A percentile compares a stretch with the other conserved stretches of the same genome.
Conservation (phyloP, 2,888 invertebrate genomes). For the Antitype chi region DNA sequence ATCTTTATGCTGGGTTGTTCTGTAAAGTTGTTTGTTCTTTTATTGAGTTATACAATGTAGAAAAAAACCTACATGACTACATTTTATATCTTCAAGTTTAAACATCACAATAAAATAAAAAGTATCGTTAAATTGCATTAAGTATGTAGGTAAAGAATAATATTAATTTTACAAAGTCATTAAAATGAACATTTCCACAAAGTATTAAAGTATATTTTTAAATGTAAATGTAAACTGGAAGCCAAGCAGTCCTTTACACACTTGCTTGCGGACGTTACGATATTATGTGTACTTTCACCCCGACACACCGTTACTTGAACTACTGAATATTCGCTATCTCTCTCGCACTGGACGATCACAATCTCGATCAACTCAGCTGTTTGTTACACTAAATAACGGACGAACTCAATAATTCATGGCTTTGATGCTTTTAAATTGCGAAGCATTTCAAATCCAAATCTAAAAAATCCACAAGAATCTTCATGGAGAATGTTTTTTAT, state of each 20-base stretch:
- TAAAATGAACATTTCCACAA: slow-evolving; percentile 17
- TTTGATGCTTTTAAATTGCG: slow-evolving; percentile 19
- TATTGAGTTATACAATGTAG: neutral
- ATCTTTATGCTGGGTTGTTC: slow-evolving; percentile 27
- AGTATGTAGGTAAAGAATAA: neutral
- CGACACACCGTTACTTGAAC: slow-evolving; percentile 82
- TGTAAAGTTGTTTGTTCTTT: neutral
- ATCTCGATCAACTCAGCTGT: slow-evolving; percentile 78
- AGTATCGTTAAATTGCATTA: slow-evolving; percentile 2
- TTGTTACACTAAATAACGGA: slow-evolving; percentile 70
- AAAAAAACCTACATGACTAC: neutral
- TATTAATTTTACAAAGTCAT: slow-evolving; percentile 11
- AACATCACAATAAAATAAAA: neutral
- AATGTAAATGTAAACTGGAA: slow-evolving; percentile 59
- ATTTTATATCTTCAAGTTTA: neutral
- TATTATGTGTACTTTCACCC: slow-evolving; percentile 86
- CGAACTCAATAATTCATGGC: slow-evolving; percentile 28
- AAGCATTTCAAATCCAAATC: slow-evolving; percentile 5
- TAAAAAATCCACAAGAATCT: slow-evolving; percentile 18
- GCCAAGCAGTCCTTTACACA: slow-evolving; percentile 69
- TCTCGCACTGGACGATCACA: slow-evolving; percentile 68
- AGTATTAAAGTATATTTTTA: slow-evolving; percentile 42
- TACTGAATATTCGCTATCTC: slow-evolving; percentile 73
- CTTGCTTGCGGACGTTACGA: slow-evolving; percentile 75
- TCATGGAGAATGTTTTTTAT: slow-evolving; percentile 7